Percentiles rank a stretch among this genome's conserved stretches.
Conservation (phyloP, 2,113 vertebrate genomes). For the Tetrax tetrax region DNA sequence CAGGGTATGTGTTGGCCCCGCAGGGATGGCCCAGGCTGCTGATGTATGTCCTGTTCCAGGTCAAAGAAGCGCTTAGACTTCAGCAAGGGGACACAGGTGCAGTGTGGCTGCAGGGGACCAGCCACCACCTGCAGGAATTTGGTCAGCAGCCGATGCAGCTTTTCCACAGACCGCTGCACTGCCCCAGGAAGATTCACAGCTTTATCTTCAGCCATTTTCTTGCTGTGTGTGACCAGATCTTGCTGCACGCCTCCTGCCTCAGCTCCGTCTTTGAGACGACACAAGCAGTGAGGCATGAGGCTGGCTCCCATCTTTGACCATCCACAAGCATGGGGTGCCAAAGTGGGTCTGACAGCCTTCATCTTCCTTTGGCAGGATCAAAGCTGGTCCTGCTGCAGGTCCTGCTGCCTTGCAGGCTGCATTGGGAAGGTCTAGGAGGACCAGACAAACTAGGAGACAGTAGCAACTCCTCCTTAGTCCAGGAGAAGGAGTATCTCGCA, state of each 20-base stretch:
- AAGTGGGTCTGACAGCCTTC: accelerated
- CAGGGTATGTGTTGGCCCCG: accelerated
- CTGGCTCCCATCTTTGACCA: background rate
- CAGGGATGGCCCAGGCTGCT: background rate
- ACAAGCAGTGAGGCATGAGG: accelerated
- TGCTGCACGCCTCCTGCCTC: background rate
- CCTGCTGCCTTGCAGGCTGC: background rate
- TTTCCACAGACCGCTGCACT: background rate
- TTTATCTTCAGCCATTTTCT: background rate
- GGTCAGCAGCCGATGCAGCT: background rate
- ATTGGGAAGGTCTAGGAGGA: background rate
- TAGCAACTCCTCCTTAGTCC: background rate
- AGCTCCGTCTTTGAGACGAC: background rate
- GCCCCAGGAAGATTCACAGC: background rate
- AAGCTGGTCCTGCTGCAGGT: background rate
- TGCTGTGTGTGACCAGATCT: background rate
- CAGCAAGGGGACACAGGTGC: background rate
- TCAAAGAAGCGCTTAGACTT: background rate
- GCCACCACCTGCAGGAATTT: background rate
- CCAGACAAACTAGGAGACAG: background rate
- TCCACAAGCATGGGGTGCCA: accelerated
- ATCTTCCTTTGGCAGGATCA: background rate
- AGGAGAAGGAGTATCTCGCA: background rate
- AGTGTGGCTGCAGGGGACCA: background rate
- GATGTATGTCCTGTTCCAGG: accelerated